These are phyloP conservation scores for Arbacia lixula DNA, from an alignment of 53 echinoderm and acorn worm species.

Conservation along the genomic window DNA sequence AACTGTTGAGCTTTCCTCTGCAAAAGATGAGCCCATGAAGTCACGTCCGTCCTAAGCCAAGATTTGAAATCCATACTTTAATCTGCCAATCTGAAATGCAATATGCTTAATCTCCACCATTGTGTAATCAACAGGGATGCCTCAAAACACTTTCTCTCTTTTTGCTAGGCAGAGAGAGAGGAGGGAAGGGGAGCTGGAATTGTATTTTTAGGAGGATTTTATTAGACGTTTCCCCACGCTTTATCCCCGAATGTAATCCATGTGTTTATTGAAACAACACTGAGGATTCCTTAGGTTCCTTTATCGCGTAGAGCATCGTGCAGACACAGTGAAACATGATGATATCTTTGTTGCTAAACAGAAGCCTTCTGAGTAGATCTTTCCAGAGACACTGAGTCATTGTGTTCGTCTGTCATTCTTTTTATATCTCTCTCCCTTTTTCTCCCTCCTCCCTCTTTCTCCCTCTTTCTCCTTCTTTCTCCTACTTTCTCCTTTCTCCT, in stretches of 20 bases:
- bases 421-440: background rate
- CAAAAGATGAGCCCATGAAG: too few relatives aligned
- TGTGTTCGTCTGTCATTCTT: too few relatives aligned
- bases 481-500: background rate
- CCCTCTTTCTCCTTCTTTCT: background rate
- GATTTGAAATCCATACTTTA: background rate
- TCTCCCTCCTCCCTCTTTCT: background rate
- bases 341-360: conserved; percentile 21
- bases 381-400: background rate
- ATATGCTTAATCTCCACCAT: conserved; percentile 17
- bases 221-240: conserved; percentile 30
- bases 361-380: background rate
- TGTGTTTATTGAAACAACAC: background rate
- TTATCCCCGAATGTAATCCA: conserved; percentile 7
- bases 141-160: conserved; percentile 25
- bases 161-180: too few relatives aligned
- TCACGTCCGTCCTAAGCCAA: conserved; percentile 2
- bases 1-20: too few relatives aligned
- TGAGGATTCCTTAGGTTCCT: too few relatives aligned
- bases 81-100: conserved; percentile 25
- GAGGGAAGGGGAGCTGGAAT: background rate
- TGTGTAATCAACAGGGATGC: conserved; percentile 21
- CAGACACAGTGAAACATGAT: conserved; percentile 8
- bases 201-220: conserved; percentile 27
- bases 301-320: background rate